These are phyloP conservation scores for Neosilurus mollespiculum DNA, from an alignment of 2,797 vertebrate genomes.

Conservation along the genomic window DNA sequence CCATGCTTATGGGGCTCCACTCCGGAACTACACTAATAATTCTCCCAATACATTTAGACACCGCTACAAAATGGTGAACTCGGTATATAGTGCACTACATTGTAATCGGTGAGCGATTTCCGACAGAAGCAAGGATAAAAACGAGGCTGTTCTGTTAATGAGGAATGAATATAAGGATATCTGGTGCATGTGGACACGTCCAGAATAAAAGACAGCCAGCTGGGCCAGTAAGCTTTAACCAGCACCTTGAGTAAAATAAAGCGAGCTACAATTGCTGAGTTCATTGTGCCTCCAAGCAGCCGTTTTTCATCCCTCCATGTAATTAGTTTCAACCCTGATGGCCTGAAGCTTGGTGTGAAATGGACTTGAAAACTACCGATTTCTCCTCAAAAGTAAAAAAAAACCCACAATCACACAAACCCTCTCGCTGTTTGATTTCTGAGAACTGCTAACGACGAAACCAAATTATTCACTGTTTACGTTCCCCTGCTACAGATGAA, in stretches of 20 bases:
- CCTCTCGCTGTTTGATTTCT: neutral
- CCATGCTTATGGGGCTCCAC: no score
- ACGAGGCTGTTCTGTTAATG: no score
- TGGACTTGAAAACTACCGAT: slow-evolving; percentile 38
- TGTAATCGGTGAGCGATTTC: no score
- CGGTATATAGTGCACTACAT: no score
- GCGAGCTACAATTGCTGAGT: neutral
- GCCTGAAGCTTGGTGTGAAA: slow-evolving; percentile 31
- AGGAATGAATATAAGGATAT: neutral
- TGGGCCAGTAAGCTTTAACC: slow-evolving; percentile 26
- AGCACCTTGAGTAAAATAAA: slow-evolving; percentile 23
- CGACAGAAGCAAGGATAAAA: no score
- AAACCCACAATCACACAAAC: no score
- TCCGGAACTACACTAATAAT: no score
- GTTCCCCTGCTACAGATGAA: slow-evolving; percentile 15
- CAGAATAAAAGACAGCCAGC: slow-evolving; percentile 6
- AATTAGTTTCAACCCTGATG: slow-evolving; percentile 40
- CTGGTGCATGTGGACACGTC: neutral
- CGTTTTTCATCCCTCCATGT: slow-evolving; percentile 32
- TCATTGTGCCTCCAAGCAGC: slow-evolving; percentile 21
- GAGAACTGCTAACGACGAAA: slow-evolving; percentile 4
- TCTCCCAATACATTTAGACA: no score
- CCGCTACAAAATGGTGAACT: no score
- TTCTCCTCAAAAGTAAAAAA: neutral
- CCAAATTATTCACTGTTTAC: slow-evolving; percentile 21